Evolutionary conservation across 35 echinoderm and acorn worm species (phyloP).

Genomic region (Strongylocentrotus purpuratus): DNA sequence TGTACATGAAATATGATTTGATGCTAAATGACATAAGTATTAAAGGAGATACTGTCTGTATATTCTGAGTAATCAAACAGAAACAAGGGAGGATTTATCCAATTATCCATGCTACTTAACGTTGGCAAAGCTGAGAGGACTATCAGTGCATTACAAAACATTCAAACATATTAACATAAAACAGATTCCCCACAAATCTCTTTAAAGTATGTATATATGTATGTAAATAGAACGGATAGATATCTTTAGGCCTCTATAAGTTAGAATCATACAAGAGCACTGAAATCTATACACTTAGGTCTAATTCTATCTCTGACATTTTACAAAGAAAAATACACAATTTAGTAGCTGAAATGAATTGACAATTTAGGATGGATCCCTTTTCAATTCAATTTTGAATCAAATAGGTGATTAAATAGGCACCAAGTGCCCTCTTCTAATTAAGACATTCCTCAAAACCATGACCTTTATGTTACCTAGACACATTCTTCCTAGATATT

Average conservation of each 20-base stretch:
- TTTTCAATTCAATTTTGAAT: not conserved
- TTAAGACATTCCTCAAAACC: not conserved
- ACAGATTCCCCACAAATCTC: not conserved
- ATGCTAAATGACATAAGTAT: not conserved
- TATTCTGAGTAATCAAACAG: not conserved
- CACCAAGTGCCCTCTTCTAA: not conserved
- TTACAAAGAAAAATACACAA: not conserved
- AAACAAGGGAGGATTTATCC: not conserved
- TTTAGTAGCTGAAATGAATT: not conserved
- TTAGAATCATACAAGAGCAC: not conserved
- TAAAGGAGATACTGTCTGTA: not conserved
- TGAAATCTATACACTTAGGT: not conserved
- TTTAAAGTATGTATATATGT: not conserved
- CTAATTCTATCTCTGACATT: not conserved
- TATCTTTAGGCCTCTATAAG: not conserved
- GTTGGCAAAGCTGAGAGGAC: not conserved
- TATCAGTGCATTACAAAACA: not conserved
- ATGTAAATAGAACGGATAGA: not conserved
- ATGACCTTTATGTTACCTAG: not conserved
- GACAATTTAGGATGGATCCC: not conserved
- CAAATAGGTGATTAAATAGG: not conserved
- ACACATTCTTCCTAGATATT: not conserved
- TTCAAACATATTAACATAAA: not conserved
- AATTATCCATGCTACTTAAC: not conserved
- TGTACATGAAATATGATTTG: not conserved